Percentiles rank a stretch among this genome's conserved stretches.
These are phyloP conservation scores for Hoplias malabaricus DNA, from an alignment of 2,113 vertebrate species.

Conservation along the genomic window DNA sequence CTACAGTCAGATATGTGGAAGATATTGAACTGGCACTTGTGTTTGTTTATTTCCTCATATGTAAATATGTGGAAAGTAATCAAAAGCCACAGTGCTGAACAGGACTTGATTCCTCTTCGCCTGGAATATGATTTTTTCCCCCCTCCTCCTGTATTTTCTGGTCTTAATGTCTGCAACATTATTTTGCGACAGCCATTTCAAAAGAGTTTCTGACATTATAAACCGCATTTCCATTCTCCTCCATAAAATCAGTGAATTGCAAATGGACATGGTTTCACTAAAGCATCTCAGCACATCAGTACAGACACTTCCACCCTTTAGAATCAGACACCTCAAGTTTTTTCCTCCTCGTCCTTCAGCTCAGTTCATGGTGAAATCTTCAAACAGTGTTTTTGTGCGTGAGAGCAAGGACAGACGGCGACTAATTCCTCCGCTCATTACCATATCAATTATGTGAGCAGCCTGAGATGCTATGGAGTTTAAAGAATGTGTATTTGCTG, in stretches of 20 bases:
- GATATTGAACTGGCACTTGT: neutral
- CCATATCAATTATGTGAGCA: conserved; percentile 64
- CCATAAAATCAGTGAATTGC: conserved; percentile 1
- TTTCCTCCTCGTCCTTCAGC: neutral
- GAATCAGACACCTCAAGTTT: conserved; percentile 30
- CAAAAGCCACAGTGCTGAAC: neutral
- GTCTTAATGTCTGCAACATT: neutral
- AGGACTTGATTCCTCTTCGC: neutral
- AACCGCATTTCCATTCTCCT: neutral
- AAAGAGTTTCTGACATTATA: neutral
- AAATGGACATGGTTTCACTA: neutral
- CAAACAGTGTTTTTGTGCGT: conserved; percentile 45
- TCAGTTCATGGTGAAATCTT: conserved; percentile 41
- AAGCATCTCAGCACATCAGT: neutral
- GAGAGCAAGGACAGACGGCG: conserved; percentile 48
- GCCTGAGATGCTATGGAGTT: conserved; percentile 46
- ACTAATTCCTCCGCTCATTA: conserved; percentile 62
- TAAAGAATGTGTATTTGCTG: conserved; percentile 55
- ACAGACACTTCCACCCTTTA: neutral
- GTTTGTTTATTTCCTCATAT: neutral
- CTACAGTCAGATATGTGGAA: neutral
- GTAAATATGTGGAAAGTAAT: conserved; percentile 3
- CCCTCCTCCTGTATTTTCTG: neutral
- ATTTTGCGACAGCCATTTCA: neutral
- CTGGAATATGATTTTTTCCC: neutral